Base-by-base conservation (phyloP, 2,797 vertebrate genomes). In the Helostoma temminkii region DNA sequence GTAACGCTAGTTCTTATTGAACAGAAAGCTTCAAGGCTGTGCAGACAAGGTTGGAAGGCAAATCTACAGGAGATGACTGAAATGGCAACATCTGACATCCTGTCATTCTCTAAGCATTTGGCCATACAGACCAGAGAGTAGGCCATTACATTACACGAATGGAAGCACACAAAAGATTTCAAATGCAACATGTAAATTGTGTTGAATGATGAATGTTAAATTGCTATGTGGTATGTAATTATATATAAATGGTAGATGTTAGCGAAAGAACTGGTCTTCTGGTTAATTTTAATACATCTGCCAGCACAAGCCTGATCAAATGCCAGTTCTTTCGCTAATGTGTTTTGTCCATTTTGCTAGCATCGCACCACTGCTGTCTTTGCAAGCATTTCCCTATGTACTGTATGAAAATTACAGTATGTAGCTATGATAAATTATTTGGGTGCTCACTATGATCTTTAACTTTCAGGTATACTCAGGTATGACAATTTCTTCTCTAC, bases 21-120 rank as follows among this genome's bases (percentile, higher is more conserved):
- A 85, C 73, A 73, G 63, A 71, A 14, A 43, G 74, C 78, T 49
- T 73, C 83, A 85, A 88, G 78, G 81, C 80, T 74, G 76, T 1
- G 9, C 54, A 64, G 66, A 72, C 53, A 11, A 74, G 66, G 68
- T 74, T 50, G 65, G 50, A 50, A 72, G 65, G 77, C 43, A 71
- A 80, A 72, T 65, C 63, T 77, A 66, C 79, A 59, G 52, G 65
- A 75, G 52, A 62, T 25, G 39, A 62, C 26, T 41, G 76, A 73
- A 68, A 74, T 47, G 55, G 73, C 60, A 74, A 47, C 58, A 72
- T 76, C 21, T 66, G 77, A 74, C 66, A 78, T 16, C 15, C 62
- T 32, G 58, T 80, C 80, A 66, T 48, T 80, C 68, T 47, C 46
- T 25, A 50, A 15, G 34, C 49, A 1, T 30, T 34, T 10, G 30